Percentiles rank a stretch among this genome's conserved stretches.
phyloP scores from a whole-genome alignment of 1,140 invertebrate genomes.

The Mylabris phalerata region DNA sequence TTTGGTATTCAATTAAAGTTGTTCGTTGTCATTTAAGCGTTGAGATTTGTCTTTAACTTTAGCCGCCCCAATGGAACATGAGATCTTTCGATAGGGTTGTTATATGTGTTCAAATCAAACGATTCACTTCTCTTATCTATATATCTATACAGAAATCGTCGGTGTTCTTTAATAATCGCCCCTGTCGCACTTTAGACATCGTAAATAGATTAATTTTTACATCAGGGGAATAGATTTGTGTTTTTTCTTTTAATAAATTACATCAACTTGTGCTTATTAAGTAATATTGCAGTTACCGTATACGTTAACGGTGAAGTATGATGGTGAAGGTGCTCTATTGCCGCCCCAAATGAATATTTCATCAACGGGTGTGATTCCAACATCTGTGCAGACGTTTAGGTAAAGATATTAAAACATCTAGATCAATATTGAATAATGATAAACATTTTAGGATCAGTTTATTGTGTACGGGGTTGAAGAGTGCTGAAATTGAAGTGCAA shows the following conservation, averaged over 20 bases:
- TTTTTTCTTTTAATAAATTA: too few species aligned
- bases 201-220: too few species aligned
- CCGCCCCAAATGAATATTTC: slow-evolving; percentile 75
- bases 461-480: slow-evolving; percentile 68
- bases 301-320: slow-evolving; percentile 69
- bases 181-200: too few species aligned
- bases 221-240: too few species aligned
- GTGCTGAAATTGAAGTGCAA: slow-evolving; percentile 67
- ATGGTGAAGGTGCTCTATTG: slow-evolving; percentile 63
- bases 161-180: too few species aligned
- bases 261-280: too few species aligned
- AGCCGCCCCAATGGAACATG: slow-evolving; percentile 12
- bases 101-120: slow-evolving; percentile 1
- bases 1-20: slow-evolving; percentile 32
- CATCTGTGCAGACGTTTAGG: slow-evolving; percentile 65
- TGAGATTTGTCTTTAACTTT: slow-evolving; percentile 28
- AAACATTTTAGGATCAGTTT: slow-evolving; percentile 58
- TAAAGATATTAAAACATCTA: slow-evolving; percentile 22
- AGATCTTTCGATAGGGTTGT: slow-evolving; percentile 18
- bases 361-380: slow-evolving; percentile 65
- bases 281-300: slow-evolving; percentile 59
- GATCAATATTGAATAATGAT: neutral
- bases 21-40: slow-evolving; percentile 27
- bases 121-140: slow-evolving; percentile 10
- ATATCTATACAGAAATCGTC: neutral